These are phyloP conservation scores for Norana najaformis DNA, from an alignment of 2,888 invertebrate species.

Conservation along the genomic window DNA sequence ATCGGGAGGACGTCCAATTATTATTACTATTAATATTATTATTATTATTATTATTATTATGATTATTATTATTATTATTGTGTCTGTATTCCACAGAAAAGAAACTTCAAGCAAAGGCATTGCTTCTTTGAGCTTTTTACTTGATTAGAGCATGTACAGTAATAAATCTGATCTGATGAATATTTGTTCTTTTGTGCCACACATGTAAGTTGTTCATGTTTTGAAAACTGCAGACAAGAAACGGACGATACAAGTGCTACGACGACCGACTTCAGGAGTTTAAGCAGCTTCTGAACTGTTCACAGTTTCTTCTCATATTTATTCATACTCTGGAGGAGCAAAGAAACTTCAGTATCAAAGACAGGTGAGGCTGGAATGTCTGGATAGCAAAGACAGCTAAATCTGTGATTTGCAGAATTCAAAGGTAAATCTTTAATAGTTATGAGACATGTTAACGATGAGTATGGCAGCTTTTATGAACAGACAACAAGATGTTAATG, in stretches of 20 bases:
- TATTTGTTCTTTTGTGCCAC: background rate
- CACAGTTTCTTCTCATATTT: conserved; percentile 93
- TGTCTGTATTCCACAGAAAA: background rate
- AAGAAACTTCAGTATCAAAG: conserved; percentile 88
- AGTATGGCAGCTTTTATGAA: background rate
- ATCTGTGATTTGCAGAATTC: background rate
- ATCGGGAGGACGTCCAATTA: too few relatives aligned
- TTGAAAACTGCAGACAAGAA: conserved; percentile 10
- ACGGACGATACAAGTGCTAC: background rate
- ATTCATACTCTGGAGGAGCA: conserved; percentile 94
- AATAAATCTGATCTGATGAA: background rate
- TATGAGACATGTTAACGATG: background rate
- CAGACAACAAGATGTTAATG: background rate
- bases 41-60: too few relatives aligned
- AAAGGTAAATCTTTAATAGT: background rate
- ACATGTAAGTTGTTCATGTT: background rate
- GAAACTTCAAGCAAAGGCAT: background rate
- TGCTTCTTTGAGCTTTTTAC: background rate
- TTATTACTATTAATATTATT: too few relatives aligned
- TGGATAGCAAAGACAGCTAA: background rate
- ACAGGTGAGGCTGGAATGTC: conserved; percentile 71
- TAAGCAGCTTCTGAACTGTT: conserved; percentile 95
- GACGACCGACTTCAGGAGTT: conserved; percentile 88
- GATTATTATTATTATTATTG: too few relatives aligned
- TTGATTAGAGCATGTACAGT: background rate